phyloP scores from a whole-genome alignment of 2,113 vertebrate genomes.

The Rattus norvegicus region GRCr8 NC_086027.1:78577001-78577500 shows the following conservation, averaged over 20 bases:
- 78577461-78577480: slow-evolving; percentile 27
- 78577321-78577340: neutral
- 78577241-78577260: neutral
- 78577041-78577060: neutral
- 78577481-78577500: neutral
- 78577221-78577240: neutral
- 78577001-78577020: neutral
- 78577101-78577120: neutral
- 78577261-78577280: neutral
- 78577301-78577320: neutral
- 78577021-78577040: neutral
- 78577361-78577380: neutral
- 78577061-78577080: neutral
- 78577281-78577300: neutral
- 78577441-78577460: slow-evolving; percentile 39
- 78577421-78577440: slow-evolving; percentile 8
- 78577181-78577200: neutral
- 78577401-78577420: slow-evolving; percentile 34
- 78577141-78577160: neutral
- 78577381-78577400: neutral
- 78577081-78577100: neutral
- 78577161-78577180: neutral
- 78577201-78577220: neutral
- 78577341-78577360: slow-evolving; percentile 7
- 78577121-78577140: neutral